Evolutionary conservation across 2,113 vertebrate genomes (phyloP).

Genomic region (Ranitomeya imitator): DNA sequence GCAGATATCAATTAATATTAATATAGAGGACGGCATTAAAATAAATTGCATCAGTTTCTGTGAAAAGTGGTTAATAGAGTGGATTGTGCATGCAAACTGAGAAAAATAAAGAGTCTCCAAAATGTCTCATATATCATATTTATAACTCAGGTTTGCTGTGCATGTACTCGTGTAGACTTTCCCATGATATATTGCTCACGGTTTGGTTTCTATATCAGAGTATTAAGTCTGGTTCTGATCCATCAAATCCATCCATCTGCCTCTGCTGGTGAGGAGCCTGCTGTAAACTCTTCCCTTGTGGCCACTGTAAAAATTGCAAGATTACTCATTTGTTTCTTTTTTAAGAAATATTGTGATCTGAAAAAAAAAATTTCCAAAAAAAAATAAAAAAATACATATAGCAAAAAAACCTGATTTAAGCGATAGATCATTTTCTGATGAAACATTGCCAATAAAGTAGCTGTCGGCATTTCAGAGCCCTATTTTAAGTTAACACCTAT

Average conservation of each 20-base stretch:
- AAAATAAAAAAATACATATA: too few relatives aligned
- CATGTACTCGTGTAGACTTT: not conserved
- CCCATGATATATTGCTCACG: not conserved
- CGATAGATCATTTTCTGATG: too few relatives aligned
- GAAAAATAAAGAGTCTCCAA: not conserved
- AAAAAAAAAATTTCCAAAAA: too few relatives aligned
- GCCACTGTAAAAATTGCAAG: too few relatives aligned
- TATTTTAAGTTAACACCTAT: too few relatives aligned
- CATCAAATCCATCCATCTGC: not conserved
- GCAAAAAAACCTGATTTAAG: too few relatives aligned
- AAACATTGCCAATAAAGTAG: too few relatives aligned
- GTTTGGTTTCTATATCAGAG: not conserved
- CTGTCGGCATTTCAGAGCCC: too few relatives aligned
- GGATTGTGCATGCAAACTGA: not conserved
- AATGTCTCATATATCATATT: not conserved
- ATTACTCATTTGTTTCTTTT: too few relatives aligned
- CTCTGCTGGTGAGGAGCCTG: too few relatives aligned
- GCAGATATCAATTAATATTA: constrained; percentile 3
- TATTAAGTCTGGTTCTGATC: not conserved
- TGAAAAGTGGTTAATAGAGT: not conserved
- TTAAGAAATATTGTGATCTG: too few relatives aligned
- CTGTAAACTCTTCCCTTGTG: too few relatives aligned
- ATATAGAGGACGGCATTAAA: not conserved
- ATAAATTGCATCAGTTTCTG: not conserved
- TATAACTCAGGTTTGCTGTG: not conserved